These are phyloP conservation scores for Heliconius erato DNA, from an alignment of 2,888 invertebrate species.

Conservation along the genomic window DNA sequence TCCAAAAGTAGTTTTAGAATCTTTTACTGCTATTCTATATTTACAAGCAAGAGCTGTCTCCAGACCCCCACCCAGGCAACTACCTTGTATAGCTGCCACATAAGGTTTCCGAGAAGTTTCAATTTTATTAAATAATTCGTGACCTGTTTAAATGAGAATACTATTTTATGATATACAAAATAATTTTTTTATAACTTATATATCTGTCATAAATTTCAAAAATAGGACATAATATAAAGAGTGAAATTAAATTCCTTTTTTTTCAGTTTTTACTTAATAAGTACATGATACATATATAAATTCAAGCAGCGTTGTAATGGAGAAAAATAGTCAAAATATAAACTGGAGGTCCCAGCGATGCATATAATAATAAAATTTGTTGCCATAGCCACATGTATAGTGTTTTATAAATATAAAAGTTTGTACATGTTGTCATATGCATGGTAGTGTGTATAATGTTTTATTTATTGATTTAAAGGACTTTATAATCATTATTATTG, in stretches of 20 bases:
- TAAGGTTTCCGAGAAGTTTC: constrained; percentile 95
- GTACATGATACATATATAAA: not conserved
- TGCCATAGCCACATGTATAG: no score
- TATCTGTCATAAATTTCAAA: not conserved
- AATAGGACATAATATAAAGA: not conserved
- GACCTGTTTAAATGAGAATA: constrained; percentile 76
- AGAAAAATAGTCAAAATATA: not conserved
- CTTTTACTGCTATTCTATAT: constrained; percentile 98
- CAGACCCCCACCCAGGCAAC: constrained; percentile 98
- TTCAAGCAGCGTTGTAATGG: not conserved
- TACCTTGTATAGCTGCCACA: constrained; percentile 98
- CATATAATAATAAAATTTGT: no score
- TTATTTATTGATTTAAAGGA: no score
- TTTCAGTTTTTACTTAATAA: not conserved
- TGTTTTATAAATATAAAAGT: no score
- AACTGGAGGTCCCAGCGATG: no score
- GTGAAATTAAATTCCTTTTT: not conserved
- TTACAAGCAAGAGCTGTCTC: constrained; percentile 98
- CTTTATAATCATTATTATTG: no score
- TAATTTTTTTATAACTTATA: not conserved
- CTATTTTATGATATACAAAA: not conserved
- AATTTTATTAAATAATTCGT: constrained; percentile 91
- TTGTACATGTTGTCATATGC: no score
- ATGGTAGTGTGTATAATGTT: no score
- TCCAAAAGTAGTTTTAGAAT: constrained; percentile 95